phyloP scores from a whole-genome alignment of 1,140 invertebrate genomes.

The Marisa cornuarietis region DNA sequence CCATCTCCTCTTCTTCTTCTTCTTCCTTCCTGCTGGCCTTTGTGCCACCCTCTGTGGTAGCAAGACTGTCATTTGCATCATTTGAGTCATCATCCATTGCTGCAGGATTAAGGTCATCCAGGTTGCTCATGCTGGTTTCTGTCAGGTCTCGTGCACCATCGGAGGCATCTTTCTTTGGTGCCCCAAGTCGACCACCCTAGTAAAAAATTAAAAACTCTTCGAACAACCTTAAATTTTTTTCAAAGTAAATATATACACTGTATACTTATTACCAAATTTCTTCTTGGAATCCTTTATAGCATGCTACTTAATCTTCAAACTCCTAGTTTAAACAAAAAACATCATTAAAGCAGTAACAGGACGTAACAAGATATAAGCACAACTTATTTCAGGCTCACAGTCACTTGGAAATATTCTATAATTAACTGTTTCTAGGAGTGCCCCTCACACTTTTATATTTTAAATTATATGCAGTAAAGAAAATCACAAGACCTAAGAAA shows the following conservation, averaged over 20 bases:
- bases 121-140: slow-evolving; percentile 41
- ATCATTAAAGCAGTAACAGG: too few species aligned
- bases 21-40: slow-evolving; percentile 33
- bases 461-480: too few species aligned
- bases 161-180: slow-evolving; percentile 55
- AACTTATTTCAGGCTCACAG: too few species aligned
- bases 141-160: slow-evolving; percentile 43
- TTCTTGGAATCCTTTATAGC: background rate
- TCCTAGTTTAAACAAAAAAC: too few species aligned
- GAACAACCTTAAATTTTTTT: background rate
- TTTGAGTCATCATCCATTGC: slow-evolving; percentile 61
- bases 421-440: too few species aligned
- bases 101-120: slow-evolving; percentile 46
- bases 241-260: background rate
- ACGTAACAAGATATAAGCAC: too few species aligned
- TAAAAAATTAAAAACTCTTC: background rate
- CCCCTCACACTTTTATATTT: too few species aligned
- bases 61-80: slow-evolving; percentile 53
- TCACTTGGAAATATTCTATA: too few species aligned
- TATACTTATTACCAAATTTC: background rate
- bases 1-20: slow-evolving; percentile 49
- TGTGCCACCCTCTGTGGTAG: slow-evolving; percentile 29
- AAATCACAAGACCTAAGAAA: too few species aligned
- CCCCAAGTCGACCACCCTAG: slow-evolving; percentile 33
- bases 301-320: background rate